Conservation (phyloP, 2,113 vertebrate genomes). For the Lethenteron reissneri region DNA sequence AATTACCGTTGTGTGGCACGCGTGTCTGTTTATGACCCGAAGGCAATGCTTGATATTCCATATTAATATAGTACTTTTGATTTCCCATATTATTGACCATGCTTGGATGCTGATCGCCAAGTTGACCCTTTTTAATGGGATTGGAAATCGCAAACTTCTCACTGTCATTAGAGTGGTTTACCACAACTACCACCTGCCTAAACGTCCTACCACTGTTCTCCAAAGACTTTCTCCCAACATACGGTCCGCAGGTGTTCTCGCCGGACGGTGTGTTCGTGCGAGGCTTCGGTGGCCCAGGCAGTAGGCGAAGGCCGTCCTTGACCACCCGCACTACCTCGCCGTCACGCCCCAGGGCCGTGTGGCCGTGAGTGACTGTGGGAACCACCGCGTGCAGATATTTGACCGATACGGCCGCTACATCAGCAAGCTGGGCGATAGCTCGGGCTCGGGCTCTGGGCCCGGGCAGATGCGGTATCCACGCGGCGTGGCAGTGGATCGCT, state of each 20-base stretch:
- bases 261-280: background rate
- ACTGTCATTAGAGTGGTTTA: too few species aligned
- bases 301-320: background rate
- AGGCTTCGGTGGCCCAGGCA: background rate
- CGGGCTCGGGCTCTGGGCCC: background rate
- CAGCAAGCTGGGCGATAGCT: background rate
- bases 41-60: too few species aligned
- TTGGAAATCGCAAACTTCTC: too few species aligned
- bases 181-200: too few species aligned
- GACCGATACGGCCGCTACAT: conserved; percentile 1
- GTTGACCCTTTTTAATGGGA: too few species aligned
- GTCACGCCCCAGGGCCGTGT: background rate
- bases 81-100: too few species aligned
- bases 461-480: conserved; percentile 7
- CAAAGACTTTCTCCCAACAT: too few species aligned
- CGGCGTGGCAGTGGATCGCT: conserved; percentile 3
- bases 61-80: too few species aligned
- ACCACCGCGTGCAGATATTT: conserved; percentile 1
- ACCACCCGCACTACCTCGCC: conserved; percentile 6
- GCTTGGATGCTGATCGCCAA: too few species aligned
- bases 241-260: background rate
- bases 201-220: too few species aligned
- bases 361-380: conserved; percentile 5
- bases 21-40: too few species aligned
- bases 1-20: too few species aligned